Conservation (phyloP, 2,113 vertebrate species). For the Tachycineta bicolor region DNA sequence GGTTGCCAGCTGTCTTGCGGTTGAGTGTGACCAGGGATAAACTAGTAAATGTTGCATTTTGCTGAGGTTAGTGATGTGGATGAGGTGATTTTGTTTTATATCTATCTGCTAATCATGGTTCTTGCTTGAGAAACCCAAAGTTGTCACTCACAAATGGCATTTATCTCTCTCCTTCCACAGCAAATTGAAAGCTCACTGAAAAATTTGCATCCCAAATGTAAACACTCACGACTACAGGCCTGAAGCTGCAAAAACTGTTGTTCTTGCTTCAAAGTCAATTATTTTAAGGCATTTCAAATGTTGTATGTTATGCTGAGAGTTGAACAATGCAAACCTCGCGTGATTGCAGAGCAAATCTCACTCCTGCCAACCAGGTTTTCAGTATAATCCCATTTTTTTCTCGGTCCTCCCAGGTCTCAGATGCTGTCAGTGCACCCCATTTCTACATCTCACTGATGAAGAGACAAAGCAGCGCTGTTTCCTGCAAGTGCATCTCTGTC, state of each 20-base stretch:
- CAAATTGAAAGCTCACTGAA: neutral
- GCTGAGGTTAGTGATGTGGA: neutral
- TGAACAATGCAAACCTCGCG: neutral
- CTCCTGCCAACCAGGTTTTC: neutral
- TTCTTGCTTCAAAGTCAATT: neutral
- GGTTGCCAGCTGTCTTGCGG: neutral
- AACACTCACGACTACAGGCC: neutral
- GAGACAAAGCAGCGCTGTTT: neutral
- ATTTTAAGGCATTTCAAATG: conserved; percentile 3
- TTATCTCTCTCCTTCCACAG: neutral
- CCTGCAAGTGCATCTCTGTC: neutral
- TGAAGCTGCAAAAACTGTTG: neutral
- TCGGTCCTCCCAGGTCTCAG: neutral
- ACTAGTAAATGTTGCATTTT: neutral
- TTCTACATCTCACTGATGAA: neutral
- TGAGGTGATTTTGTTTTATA: neutral
- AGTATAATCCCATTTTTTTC: neutral
- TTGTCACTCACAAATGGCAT: neutral
- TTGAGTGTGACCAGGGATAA: neutral
- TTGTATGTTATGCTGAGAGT: neutral
- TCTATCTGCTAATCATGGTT: neutral
- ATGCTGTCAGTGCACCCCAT: accelerated
- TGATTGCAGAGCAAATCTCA: neutral
- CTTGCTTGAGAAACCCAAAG: neutral
- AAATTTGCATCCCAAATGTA: neutral